phyloP scores from a whole-genome alignment of 2,113 vertebrate genomes.

The Oreocharis arfaki region DNA sequence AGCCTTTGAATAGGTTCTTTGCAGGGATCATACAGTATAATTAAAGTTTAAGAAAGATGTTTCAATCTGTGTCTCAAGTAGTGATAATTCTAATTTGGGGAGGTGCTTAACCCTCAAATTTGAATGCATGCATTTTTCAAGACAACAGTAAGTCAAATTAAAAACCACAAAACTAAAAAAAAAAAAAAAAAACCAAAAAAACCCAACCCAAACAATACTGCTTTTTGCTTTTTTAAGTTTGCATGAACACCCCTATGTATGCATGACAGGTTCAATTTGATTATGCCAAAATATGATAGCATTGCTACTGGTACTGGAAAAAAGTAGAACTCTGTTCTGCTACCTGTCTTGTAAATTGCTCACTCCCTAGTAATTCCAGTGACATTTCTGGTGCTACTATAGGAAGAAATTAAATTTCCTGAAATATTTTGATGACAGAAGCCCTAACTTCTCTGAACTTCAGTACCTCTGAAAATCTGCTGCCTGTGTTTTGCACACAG shows the following conservation, averaged over 20 bases:
- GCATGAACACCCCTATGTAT: neutral
- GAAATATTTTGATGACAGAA: neutral
- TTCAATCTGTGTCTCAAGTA: neutral
- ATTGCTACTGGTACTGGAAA: neutral
- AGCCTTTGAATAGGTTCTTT: neutral
- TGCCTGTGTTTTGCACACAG: neutral
- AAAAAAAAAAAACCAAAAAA: no score
- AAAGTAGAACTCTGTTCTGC: neutral
- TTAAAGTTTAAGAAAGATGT: neutral
- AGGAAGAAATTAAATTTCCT: neutral
- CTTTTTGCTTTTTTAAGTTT: neutral
- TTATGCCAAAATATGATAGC: neutral
- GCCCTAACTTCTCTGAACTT: neutral
- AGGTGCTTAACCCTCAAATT: neutral
- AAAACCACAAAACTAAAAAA: neutral
- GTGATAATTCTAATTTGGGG: neutral
- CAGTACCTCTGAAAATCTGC: neutral
- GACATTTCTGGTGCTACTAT: neutral
- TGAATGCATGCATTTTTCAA: neutral
- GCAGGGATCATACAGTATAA: neutral
- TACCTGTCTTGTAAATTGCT: neutral
- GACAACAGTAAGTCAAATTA: neutral
- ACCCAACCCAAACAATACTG: rapidly evolving
- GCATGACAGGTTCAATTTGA: neutral
- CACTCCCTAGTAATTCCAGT: neutral